Base-by-base conservation (phyloP, 2,888 invertebrate species). In the Zhengitettix transpicula region DNA sequence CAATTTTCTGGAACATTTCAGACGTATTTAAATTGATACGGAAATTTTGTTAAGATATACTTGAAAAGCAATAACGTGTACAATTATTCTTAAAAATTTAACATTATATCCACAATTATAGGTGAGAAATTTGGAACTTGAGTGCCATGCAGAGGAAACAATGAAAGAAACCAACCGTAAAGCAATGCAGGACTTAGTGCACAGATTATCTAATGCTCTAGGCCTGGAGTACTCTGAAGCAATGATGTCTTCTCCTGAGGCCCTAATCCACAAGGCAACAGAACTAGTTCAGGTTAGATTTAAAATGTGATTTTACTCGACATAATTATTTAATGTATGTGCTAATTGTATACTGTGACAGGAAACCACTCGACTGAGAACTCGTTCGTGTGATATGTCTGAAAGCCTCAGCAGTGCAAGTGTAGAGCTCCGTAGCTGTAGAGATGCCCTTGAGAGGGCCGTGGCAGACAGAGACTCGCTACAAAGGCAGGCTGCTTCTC, bases 241-340 rank as follows among this genome's bases (percentile, higher is more conserved):
- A 2, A 56, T 62, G 41, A 28, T 63, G 16, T 62, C 63, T 53
- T 64, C 63, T 62, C 80, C 85, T 0, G 89, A 89, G 68, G 79
- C 81, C 64, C 77, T 89, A 9, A 78, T 88, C n/a, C 83, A 84
- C 60, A 86, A 87, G 71, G 85, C 87, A 9, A 80, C 86, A 10
- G 89, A 89, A 72, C 74, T 89, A 16, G 84, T 88, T 28, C 85
- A 87, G 70, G 89, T 77, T 67, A 64, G 54, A 59, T 15, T 54
- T 51, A 44, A 55, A 54, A 55, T 28, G 28, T 5, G 2, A 28
- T 28, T 5, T 28, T 28, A 28, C 2, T 28, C n/a, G 28, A 28
- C 28, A 28, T 28, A 28, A 5, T 28, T 28, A 28, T 5, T 28
- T 28, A 5, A 7, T 5, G 28, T 28, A 7, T 28, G 28, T 28